These are phyloP conservation scores for Phyto melanocephala DNA, from an alignment of 2,888 invertebrate genomes.

Conservation along the genomic window DNA sequence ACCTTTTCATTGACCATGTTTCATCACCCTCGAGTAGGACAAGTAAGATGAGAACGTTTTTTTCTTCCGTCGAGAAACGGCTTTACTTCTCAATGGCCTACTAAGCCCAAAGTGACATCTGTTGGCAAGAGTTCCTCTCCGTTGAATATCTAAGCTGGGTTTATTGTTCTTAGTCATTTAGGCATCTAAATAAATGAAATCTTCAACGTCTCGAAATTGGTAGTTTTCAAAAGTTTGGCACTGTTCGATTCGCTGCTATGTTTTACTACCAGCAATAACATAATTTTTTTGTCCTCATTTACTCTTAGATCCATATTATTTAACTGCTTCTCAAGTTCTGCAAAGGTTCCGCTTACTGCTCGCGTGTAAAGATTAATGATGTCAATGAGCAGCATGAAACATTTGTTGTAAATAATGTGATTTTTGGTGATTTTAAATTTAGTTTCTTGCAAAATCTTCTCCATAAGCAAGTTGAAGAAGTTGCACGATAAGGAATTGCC, in stretches of 20 bases:
- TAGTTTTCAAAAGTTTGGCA: background rate
- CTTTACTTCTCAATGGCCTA: background rate
- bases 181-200: no score
- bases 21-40: background rate
- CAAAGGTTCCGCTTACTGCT: background rate
- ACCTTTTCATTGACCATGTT: background rate
- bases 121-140: background rate
- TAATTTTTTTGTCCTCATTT: background rate
- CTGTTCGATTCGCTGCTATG: background rate
- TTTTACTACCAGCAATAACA: background rate
- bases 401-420: background rate
- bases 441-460: background rate
- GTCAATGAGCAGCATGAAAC: background rate
- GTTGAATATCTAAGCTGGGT: background rate
- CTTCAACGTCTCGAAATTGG: background rate
- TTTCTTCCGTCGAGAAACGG: background rate
- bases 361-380: background rate
- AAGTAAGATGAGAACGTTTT: background rate
- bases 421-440: background rate
- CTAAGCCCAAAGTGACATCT: slow-evolving; percentile 7
- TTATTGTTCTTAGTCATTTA: background rate
- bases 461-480: background rate
- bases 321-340: background rate
- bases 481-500: background rate
- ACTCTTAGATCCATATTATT: background rate